Conservation (phyloP, 1,140 invertebrate species). For the Macrosteles quadrilineatus region DNA sequence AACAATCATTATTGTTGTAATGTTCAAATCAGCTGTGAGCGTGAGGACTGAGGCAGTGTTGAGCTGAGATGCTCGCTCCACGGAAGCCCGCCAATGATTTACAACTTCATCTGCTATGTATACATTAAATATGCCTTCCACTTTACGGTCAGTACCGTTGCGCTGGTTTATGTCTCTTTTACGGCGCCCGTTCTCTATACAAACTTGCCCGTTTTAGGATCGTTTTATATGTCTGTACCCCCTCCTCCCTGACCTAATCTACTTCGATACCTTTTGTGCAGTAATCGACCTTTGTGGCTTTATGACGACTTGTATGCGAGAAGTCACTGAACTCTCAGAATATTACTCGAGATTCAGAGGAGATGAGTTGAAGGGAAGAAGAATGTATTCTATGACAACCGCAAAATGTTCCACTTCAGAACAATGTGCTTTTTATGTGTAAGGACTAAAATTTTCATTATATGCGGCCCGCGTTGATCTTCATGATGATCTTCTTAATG, state of each 20-base stretch:
- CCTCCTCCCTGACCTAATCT: conserved; percentile 8
- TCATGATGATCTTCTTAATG: too few relatives aligned
- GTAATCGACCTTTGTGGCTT: too few relatives aligned
- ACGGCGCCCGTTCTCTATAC: background rate
- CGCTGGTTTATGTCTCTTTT: background rate
- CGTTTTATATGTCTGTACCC: conserved; percentile 5
- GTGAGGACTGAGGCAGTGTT: too few relatives aligned
- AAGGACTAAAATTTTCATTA: too few relatives aligned
- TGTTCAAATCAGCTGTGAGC: conserved; percentile 6
- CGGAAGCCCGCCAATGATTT: conserved; percentile 4
- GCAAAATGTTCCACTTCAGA: too few relatives aligned
- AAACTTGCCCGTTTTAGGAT: conserved; percentile 1
- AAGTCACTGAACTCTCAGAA: too few relatives aligned
- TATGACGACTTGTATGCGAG: too few relatives aligned
- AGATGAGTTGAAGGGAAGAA: too few relatives aligned
- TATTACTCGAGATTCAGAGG: too few relatives aligned
- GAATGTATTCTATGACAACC: too few relatives aligned
- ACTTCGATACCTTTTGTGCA: background rate
- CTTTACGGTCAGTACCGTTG: conserved; percentile 6
- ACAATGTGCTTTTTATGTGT: too few relatives aligned
- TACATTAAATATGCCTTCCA: conserved; percentile 8
- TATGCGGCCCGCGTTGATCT: too few relatives aligned
- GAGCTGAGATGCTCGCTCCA: background rate
- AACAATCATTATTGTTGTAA: conserved; percentile 15
- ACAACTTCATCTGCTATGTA: conserved; percentile 6